Conservation (phyloP, 2,797 vertebrate species). For the Meda fulgida region DNA sequence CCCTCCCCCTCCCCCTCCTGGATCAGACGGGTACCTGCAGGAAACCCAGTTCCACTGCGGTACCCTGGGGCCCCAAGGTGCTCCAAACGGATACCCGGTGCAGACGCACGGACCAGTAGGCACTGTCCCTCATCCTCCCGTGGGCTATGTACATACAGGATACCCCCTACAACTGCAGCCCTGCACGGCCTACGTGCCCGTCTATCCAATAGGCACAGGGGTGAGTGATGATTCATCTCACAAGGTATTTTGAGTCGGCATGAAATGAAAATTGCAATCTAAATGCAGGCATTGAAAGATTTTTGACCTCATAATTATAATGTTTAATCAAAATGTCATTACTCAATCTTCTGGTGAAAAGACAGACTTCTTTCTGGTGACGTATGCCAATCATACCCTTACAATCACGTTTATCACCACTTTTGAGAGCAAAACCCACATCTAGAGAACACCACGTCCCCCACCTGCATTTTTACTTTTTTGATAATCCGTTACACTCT, state of each 20-base stretch:
- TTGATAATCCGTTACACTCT: too few relatives aligned
- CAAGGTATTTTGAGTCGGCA: background rate
- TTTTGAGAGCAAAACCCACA: too few relatives aligned
- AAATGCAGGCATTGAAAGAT: background rate
- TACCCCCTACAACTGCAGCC: conserved; percentile 93
- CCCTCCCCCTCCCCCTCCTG: conserved; percentile 75
- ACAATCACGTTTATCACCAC: too few relatives aligned
- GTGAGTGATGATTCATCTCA: conserved; percentile 75
- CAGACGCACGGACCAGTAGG: conserved; percentile 85
- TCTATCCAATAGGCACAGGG: conserved; percentile 88
- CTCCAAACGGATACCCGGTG: conserved; percentile 86
- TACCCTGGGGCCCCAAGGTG: conserved; percentile 68
- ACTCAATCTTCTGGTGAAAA: background rate
- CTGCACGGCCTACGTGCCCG: conserved; percentile 91
- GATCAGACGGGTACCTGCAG: conserved; percentile 81
- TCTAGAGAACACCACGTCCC: too few relatives aligned
- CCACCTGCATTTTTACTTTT: too few relatives aligned
- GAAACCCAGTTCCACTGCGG: conserved; percentile 83
- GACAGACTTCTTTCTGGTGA: too few relatives aligned
- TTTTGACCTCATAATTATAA: background rate
- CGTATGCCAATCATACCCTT: too few relatives aligned
- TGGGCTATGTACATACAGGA: conserved; percentile 88
- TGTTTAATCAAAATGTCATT: background rate
- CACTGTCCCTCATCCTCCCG: conserved; percentile 78
- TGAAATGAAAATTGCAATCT: background rate